phyloP scores from a whole-genome alignment of 2,113 vertebrate genomes.

The Neodontobutis hainanensis region DNA sequence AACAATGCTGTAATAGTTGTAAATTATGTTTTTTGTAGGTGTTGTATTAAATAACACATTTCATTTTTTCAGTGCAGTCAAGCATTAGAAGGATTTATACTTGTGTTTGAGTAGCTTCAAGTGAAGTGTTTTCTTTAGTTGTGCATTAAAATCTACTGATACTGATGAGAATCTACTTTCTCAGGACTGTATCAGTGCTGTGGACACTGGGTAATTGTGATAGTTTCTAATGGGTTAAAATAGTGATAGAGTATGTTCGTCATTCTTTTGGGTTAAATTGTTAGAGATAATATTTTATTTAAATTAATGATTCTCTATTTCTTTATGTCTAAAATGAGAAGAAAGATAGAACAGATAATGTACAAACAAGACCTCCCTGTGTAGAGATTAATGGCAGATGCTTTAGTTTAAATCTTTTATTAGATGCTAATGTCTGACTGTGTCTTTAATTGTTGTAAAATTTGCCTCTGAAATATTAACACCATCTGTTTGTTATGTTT shows the following conservation, averaged over 20 bases:
- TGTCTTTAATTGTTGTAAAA: slow-evolving; percentile 99
- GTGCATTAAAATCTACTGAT: no score
- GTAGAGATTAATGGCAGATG: slow-evolving; percentile 96
- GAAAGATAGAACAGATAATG: slow-evolving; percentile 89
- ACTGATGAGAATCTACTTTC: no score
- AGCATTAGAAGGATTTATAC: slow-evolving; percentile 3
- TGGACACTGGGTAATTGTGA: no score
- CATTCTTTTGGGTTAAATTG: slow-evolving; percentile 16
- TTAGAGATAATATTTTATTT: background rate
- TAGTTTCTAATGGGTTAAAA: no score
- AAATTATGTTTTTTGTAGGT: slow-evolving; percentile 54
- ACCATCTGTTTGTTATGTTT: slow-evolving; percentile 95
- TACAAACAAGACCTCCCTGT: slow-evolving; percentile 91
- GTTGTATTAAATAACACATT: slow-evolving; percentile 32
- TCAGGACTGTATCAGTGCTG: no score
- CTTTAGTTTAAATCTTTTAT: slow-evolving; percentile 98
- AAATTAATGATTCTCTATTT: slow-evolving; percentile 93
- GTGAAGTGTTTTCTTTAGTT: no score
- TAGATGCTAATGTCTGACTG: slow-evolving; percentile 97
- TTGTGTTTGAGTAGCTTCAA: slow-evolving; percentile 23
- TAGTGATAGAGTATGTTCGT: no score
- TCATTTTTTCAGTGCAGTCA: background rate
- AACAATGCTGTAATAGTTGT: slow-evolving; percentile 61
- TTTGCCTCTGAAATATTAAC: slow-evolving; percentile 98
- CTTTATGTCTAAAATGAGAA: slow-evolving; percentile 87